phyloP scores from a whole-genome alignment of 1,140 invertebrate genomes.

The Heterodera schachtii region DNA sequence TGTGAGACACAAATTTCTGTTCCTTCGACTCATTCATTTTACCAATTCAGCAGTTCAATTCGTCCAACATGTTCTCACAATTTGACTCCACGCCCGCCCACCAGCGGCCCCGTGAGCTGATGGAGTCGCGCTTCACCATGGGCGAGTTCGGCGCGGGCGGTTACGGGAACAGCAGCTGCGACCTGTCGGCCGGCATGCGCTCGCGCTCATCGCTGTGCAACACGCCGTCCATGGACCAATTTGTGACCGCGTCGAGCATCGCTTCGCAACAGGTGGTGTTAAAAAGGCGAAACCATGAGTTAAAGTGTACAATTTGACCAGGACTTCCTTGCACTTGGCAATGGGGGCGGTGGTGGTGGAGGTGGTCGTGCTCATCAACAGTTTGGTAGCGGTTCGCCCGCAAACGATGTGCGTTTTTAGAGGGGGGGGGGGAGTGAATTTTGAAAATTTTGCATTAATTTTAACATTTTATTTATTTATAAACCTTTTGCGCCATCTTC shows the following conservation, averaged over 20 bases:
- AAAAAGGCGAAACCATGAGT: background rate
- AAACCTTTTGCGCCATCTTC: no score
- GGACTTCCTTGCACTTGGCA: slow-evolving; percentile 7
- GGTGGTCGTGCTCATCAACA: slow-evolving; percentile 11
- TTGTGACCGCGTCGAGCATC: slow-evolving; percentile 3
- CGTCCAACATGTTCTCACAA: slow-evolving; percentile 18
- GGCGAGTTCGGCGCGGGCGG: slow-evolving; percentile 9
- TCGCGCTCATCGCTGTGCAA: slow-evolving; percentile 43
- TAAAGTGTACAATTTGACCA: background rate
- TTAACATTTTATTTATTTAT: no score
- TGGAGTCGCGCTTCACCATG: slow-evolving; percentile 21
- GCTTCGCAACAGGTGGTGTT: slow-evolving; percentile 13
- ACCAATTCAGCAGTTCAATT: slow-evolving; percentile 13
- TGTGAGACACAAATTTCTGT: background rate
- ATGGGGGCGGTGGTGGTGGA: background rate
- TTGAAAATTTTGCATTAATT: no score
- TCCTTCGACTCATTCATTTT: no score
- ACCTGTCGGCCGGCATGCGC: slow-evolving; percentile 19
- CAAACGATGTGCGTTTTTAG: background rate
- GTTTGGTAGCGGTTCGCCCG: background rate
- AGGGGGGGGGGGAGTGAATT: background rate
- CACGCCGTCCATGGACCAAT: slow-evolving; percentile 36
- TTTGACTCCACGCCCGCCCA: slow-evolving; percentile 10
- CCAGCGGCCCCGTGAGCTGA: slow-evolving; percentile 16
- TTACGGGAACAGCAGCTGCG: background rate